Percentiles rank a stretch among this genome's conserved stretches.
These are phyloP conservation scores for Tetragonula carbonaria DNA, from an alignment of 2,888 invertebrate genomes.

Conservation along the genomic window DNA sequence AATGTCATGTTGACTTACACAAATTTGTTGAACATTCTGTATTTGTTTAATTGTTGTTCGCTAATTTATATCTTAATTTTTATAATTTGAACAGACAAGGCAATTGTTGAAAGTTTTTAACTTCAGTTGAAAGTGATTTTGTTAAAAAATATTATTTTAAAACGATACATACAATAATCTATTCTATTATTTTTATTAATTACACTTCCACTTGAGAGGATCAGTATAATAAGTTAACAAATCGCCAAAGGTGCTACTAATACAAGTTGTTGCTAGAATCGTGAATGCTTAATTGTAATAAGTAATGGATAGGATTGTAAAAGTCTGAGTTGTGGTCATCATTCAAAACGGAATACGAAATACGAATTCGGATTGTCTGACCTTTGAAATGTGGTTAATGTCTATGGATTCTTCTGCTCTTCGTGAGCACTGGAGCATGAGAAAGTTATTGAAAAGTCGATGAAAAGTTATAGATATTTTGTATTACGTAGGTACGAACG, in stretches of 20 bases:
- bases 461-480: not conserved
- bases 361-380: conserved; percentile 31
- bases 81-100: too few species aligned
- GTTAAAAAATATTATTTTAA: not conserved
- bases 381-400: not conserved
- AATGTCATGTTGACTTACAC: too few species aligned
- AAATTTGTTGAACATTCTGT: too few species aligned
- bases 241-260: conserved; percentile 18
- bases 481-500: fast-evolving
- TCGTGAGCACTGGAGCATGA: not conserved
- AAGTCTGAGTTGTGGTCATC: not conserved
- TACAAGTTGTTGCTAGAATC: conserved; percentile 10
- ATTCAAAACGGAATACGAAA: conserved; percentile 6
- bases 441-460: not conserved
- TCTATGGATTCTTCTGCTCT: not conserved
- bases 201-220: not conserved
- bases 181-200: conserved; percentile 2
- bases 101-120: too few species aligned
- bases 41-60: too few species aligned
- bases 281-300: conserved; percentile 1
- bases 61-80: too few species aligned
- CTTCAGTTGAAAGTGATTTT: not conserved
- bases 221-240: conserved; percentile 8
- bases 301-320: not conserved
- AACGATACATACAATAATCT: not conserved